Percentiles rank a stretch among this genome's conserved stretches.
Conservation (phyloP, 1,140 invertebrate genomes). For the Ylistrum balloti region DNA sequence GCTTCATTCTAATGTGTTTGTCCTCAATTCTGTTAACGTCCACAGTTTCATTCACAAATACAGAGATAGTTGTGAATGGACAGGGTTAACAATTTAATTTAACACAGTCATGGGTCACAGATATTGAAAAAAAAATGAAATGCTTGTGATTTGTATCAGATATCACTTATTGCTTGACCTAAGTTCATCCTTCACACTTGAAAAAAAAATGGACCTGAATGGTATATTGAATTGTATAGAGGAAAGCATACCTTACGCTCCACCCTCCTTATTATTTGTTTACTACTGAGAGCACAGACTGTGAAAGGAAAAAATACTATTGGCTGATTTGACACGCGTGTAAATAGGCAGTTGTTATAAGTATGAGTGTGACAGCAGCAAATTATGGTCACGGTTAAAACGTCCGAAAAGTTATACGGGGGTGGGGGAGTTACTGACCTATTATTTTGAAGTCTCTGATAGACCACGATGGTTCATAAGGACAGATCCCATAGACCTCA, state of each 20-base stretch:
- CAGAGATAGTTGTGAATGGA: background rate
- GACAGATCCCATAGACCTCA: background rate
- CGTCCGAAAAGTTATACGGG: background rate
- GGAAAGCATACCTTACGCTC: background rate
- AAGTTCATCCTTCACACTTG: background rate
- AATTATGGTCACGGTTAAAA: conserved; percentile 27
- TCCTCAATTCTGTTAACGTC: background rate
- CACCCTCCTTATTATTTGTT: background rate
- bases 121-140: background rate
- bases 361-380: background rate
- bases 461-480: background rate
- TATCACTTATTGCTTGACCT: background rate
- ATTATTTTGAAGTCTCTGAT: background rate
- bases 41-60: conserved; percentile 10
- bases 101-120: background rate
- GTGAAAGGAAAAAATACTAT: background rate
- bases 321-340: conserved; percentile 1
- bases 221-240: background rate
- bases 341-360: background rate
- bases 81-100: background rate
- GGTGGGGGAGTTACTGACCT: background rate
- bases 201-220: background rate
- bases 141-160: background rate
- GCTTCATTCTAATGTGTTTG: background rate
- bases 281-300: background rate